A percentile compares a stretch with the other conserved stretches of the same genome.
These are phyloP conservation scores for Mythimna vitellina DNA, from an alignment of 2,888 invertebrate species.

Conservation along the genomic window DNA sequence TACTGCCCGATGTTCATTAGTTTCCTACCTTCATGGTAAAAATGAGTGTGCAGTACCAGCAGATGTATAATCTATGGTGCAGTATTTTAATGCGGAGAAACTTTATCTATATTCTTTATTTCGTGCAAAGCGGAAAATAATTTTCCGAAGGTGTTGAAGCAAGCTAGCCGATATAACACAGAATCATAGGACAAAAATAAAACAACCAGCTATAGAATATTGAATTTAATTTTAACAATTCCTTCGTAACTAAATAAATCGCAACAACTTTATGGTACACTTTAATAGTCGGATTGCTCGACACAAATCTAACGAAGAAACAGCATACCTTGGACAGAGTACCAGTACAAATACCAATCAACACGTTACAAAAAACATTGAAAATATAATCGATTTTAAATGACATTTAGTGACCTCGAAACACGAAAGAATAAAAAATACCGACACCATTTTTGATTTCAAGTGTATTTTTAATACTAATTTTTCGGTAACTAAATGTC, in stretches of 20 bases:
- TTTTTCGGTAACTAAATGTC: conserved; percentile 42
- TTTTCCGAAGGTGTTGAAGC: no score
- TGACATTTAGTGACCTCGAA: conserved; percentile 51
- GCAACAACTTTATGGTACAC: conserved; percentile 81
- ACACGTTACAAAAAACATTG: conserved; percentile 48
- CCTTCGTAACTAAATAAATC: conserved; percentile 80
- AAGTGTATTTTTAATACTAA: conserved; percentile 3
- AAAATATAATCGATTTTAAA: conserved; percentile 42
- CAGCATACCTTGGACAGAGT: conserved; percentile 58
- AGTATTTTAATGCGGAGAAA: no score
- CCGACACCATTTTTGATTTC: not conserved
- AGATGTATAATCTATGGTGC: no score
- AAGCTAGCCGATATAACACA: not conserved
- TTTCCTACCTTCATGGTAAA: no score
- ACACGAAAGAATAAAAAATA: not conserved
- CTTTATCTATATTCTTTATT: no score
- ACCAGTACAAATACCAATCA: conserved; percentile 34
- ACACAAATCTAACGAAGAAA: conserved; percentile 61
- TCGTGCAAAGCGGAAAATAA: no score
- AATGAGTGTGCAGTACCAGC: no score
- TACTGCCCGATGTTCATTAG: no score
- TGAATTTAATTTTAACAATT: conserved; percentile 87
- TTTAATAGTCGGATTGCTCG: conserved; percentile 56
- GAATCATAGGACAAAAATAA: conserved; percentile 29
- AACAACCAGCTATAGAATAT: conserved; percentile 76